phyloP scores from a whole-genome alignment of 64 coral and sea anemone genomes.

The Montipora efflorescens region DNA sequence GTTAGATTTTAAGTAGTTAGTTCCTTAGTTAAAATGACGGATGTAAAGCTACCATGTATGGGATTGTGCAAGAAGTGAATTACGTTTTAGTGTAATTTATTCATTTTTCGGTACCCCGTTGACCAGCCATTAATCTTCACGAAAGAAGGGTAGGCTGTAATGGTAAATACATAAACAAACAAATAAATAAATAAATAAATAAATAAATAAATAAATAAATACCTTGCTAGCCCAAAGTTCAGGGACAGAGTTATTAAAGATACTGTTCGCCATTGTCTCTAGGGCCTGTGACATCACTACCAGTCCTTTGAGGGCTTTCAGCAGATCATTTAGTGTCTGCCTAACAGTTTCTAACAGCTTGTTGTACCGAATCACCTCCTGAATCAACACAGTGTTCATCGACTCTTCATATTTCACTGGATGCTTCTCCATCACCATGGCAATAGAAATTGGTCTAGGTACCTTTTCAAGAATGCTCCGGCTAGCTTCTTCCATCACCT shows the following conservation, averaged over 20 bases:
- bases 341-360: slow-evolving; percentile 83
- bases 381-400: slow-evolving; percentile 97
- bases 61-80: no score
- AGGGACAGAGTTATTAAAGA: slow-evolving; percentile 90
- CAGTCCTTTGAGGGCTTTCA: slow-evolving; percentile 97
- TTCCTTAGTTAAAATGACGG: no score
- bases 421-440: slow-evolving; percentile 93
- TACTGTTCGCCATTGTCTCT: slow-evolving; percentile 96
- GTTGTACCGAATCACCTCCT: slow-evolving; percentile 99
- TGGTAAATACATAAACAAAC: no score
- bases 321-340: slow-evolving; percentile 87
- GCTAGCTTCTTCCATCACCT: slow-evolving; percentile 97
- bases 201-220: no score
- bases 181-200: no score
- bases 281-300: slow-evolving; percentile 99
- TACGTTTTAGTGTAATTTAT: no score
- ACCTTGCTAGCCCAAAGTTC: slow-evolving; percentile 99
- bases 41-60: no score
- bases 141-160: no score
- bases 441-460: slow-evolving; percentile 85
- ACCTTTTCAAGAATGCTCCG: slow-evolving; percentile 89
- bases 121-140: no score
- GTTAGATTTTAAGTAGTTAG: no score
- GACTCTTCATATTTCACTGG: slow-evolving; percentile 99
- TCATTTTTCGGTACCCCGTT: no score